Percentiles rank a stretch among this genome's conserved stretches.
These are phyloP conservation scores for Geophilus truncorum DNA, from an alignment of 2,888 invertebrate species.

Conservation along the genomic window DNA sequence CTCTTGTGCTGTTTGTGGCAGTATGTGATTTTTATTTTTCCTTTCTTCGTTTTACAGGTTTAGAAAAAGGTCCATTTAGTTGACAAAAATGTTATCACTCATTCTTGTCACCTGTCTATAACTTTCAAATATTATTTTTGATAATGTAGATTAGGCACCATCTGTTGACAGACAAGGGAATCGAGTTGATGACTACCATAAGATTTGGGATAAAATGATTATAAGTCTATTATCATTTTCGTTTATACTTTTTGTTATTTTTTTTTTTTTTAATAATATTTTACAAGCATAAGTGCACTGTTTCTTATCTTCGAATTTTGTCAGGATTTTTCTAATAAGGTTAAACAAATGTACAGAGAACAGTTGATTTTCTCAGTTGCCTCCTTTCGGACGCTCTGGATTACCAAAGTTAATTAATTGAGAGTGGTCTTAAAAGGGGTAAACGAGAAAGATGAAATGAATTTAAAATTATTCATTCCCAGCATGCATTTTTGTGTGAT, in stretches of 20 bases:
- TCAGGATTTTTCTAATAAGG: neutral
- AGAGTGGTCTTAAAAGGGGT: too few relatives aligned
- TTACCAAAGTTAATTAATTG: neutral
- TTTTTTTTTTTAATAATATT: neutral
- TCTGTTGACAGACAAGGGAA: slow-evolving; percentile 16
- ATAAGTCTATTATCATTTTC: too few relatives aligned
- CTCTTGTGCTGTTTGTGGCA: slow-evolving; percentile 15
- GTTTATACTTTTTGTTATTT: too few relatives aligned
- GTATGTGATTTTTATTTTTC: neutral
- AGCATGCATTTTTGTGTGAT: slow-evolving; percentile 14
- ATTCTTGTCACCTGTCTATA: slow-evolving; percentile 16
- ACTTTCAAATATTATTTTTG: slow-evolving; percentile 15
- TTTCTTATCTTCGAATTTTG: neutral
- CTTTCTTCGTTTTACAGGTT: neutral
- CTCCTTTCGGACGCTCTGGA: neutral
- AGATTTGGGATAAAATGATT: neutral
- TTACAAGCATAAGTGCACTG: neutral
- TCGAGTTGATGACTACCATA: neutral
- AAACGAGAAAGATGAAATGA: neutral
- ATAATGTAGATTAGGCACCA: slow-evolving; percentile 12
- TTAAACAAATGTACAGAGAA: neutral
- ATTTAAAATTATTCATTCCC: neutral
- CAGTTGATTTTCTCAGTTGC: neutral
- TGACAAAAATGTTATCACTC: slow-evolving; percentile 20
- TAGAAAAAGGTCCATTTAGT: slow-evolving; percentile 1